phyloP scores from a whole-genome alignment of 2,113 vertebrate genomes.

The Pardalotus punctatus region DNA sequence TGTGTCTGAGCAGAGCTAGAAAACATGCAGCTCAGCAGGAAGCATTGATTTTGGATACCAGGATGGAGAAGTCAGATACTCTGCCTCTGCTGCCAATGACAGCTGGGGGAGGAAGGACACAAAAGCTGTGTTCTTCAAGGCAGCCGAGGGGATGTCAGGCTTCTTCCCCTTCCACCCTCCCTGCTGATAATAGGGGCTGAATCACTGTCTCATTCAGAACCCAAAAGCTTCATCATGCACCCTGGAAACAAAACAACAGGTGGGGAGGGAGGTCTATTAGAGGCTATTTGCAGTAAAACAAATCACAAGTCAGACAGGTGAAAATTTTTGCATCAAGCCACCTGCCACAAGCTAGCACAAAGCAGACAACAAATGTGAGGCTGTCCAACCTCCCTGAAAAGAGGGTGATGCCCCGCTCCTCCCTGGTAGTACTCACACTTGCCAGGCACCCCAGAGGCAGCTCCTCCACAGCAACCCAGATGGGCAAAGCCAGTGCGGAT shows the following conservation, averaged over 20 bases:
- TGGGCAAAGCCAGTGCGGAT: not conserved
- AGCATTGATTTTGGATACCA: constrained; percentile 2
- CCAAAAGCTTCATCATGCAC: not conserved
- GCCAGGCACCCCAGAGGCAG: not conserved
- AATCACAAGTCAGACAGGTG: not conserved
- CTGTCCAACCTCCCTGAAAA: not conserved
- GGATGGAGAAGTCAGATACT: constrained; percentile 12
- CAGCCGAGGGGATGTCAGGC: not conserved
- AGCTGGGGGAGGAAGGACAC: not conserved
- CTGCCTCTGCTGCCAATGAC: not conserved
- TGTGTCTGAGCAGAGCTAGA: not conserved
- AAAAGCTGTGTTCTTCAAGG: not conserved
- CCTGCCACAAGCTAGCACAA: not conserved
- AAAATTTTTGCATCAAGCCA: not conserved
- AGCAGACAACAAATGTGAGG: not conserved
- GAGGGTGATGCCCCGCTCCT: not conserved
- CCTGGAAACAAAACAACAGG: not conserved
- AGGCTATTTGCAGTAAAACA: not conserved
- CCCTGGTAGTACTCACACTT: not conserved
- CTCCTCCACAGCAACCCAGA: not conserved
- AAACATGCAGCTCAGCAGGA: constrained; percentile 30
- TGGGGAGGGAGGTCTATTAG: not conserved
- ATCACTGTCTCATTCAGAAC: not conserved
- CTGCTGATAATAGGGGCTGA: not conserved
- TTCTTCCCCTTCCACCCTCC: not conserved